These are phyloP conservation scores for Andricus curvator DNA, from an alignment of 2,888 invertebrate species.

Conservation along the genomic window DNA sequence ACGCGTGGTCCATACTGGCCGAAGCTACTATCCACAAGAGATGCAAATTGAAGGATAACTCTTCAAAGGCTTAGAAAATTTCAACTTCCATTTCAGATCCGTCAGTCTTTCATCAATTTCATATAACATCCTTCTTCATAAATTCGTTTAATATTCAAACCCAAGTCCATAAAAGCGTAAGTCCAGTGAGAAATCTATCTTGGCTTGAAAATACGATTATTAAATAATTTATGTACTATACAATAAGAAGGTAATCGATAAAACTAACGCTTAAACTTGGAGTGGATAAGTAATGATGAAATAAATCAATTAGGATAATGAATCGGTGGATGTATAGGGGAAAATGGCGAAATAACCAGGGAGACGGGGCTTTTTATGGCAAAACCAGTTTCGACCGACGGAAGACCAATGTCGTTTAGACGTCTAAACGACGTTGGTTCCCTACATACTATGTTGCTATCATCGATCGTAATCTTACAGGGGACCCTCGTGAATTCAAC, in stretches of 20 bases:
- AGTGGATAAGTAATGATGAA: neutral
- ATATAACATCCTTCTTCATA: neutral
- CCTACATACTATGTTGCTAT: conserved; percentile 20
- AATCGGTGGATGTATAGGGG: conserved; percentile 1
- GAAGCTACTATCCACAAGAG: conserved; percentile 42
- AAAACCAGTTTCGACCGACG: conserved; percentile 5
- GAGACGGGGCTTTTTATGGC: neutral
- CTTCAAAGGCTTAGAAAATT: neutral
- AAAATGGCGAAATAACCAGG: neutral
- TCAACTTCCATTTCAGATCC: neutral
- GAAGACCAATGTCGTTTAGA: conserved; percentile 16
- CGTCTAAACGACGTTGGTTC: conserved; percentile 28
- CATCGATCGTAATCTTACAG: conserved; percentile 25
- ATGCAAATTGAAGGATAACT: conserved; percentile 9
- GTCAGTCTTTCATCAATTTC: neutral
- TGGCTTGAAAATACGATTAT: neutral
- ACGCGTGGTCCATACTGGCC: conserved; percentile 43
- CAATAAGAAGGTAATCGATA: conserved; percentile 7
- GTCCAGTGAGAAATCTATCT: neutral
- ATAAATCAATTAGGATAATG: conserved; percentile 21
- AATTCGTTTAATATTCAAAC: neutral
- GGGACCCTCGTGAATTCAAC: conserved; percentile 21
- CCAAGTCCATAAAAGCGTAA: neutral
- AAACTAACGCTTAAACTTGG: neutral
- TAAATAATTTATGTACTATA: neutral